Conservation (phyloP, 2,797 vertebrate species). For the Takifugu ocellatus region DNA sequence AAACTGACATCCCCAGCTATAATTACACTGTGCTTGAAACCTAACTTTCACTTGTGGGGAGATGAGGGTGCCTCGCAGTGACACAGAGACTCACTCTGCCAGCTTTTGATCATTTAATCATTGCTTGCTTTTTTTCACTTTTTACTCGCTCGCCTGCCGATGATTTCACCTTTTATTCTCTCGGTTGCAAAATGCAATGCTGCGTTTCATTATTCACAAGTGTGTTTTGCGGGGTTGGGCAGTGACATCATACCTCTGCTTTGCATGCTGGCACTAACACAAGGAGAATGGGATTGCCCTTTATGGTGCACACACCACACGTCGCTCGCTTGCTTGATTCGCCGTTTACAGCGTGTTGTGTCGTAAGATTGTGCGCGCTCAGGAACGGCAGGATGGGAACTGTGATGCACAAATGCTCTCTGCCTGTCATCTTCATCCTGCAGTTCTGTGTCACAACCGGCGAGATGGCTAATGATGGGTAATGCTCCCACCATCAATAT, state of each 20-base stretch:
- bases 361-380: conserved; percentile 66
- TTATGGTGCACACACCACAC: conserved; percentile 85
- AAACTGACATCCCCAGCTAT: conserved; percentile 99
- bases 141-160: conserved; percentile 75
- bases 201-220: conserved; percentile 94
- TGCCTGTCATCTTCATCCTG: conserved; percentile 32
- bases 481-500: conserved; percentile 52
- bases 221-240: conserved; percentile 89
- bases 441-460: conserved; percentile 46
- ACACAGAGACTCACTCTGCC: conserved; percentile 95
- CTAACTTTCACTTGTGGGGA: conserved; percentile 99
- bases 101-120: conserved; percentile 99
- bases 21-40: conserved; percentile 99
- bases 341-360: conserved; percentile 83
- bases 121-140: conserved; percentile 95
- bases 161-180: conserved; percentile 96
- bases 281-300: conserved; percentile 76
- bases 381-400: conserved; percentile 44
- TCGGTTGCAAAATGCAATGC: conserved; percentile 93
- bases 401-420: conserved; percentile 16
- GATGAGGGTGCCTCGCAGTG: conserved; percentile 98
- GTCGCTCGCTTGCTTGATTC: conserved; percentile 89
- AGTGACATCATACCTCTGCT: conserved; percentile 86
- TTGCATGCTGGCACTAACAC: conserved; percentile 65
- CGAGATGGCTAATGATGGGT: conserved; percentile 58